Evolutionary conservation across 2,797 vertebrate species (phyloP).

Genomic region (Antrozous pallidus): DNA sequence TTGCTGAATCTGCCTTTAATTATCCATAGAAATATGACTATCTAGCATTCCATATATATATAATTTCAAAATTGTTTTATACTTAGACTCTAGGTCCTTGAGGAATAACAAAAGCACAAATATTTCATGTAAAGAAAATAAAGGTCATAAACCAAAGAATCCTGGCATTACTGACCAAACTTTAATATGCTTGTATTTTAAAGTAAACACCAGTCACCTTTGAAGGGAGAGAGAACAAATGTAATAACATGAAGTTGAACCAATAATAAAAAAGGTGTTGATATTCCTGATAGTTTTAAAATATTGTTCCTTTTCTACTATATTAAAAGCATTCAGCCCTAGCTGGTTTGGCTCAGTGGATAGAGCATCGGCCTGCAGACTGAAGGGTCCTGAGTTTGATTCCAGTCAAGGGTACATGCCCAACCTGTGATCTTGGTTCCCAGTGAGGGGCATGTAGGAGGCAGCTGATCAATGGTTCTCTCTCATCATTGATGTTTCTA

Average conservation of each 20-base stretch:
- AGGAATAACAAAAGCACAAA: background rate
- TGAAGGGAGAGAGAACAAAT: background rate
- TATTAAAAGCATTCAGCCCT: background rate
- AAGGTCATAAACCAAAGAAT: background rate
- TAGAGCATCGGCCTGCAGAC: too few relatives aligned
- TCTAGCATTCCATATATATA: background rate
- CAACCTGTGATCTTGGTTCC: too few relatives aligned
- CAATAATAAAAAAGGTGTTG: background rate
- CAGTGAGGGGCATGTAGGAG: too few relatives aligned
- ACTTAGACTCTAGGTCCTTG: background rate
- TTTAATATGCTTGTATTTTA: background rate
- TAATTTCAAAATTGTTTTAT: background rate
- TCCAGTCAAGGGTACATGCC: too few relatives aligned
- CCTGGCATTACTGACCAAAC: background rate
- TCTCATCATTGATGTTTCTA: too few relatives aligned
- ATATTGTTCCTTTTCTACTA: background rate
- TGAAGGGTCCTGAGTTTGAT: too few relatives aligned
- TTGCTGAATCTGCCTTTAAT: slow-evolving; percentile 3
- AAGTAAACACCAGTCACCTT: slow-evolving; percentile 4
- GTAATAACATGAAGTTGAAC: background rate
- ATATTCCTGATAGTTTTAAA: background rate
- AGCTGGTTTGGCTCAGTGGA: too few relatives aligned
- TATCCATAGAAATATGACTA: background rate
- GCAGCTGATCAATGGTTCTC: too few relatives aligned
- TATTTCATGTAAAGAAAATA: background rate